phyloP scores from a whole-genome alignment of 1,140 invertebrate species.

The Drosophila mauritiana region DNA sequence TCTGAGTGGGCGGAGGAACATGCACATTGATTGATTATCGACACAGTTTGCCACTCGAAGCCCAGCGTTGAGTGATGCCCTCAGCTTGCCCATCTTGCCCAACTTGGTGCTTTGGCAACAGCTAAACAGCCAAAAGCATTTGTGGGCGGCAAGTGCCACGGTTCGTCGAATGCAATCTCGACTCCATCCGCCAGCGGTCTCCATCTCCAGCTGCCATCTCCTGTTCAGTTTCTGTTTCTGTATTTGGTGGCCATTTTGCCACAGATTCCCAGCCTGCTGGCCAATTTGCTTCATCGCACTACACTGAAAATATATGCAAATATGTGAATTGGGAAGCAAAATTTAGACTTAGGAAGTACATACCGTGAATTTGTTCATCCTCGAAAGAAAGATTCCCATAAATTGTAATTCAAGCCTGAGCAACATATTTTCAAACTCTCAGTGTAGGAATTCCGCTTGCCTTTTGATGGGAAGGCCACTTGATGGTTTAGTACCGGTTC shows the following conservation, averaged over 20 bases:
- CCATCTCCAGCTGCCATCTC: conserved; percentile 12
- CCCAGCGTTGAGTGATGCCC: conserved; percentile 58
- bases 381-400: too few relatives aligned
- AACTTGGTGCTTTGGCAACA: conserved; percentile 9
- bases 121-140: conserved; percentile 7
- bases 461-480: conserved; percentile 10
- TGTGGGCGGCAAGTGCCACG: conserved; percentile 20
- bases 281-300: conserved; percentile 6
- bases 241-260: background rate
- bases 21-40: conserved; percentile 71
- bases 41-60: conserved; percentile 69
- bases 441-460: background rate
- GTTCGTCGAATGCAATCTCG: conserved; percentile 31
- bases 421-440: background rate
- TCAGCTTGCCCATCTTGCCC: conserved; percentile 1
- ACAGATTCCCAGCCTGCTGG: conserved; percentile 1
- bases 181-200: conserved; percentile 8
- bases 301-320: background rate
- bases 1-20: conserved; percentile 11
- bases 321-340: background rate
- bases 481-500: conserved; percentile 14
- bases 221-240: conserved; percentile 3
- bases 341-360: background rate
- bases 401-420: too few relatives aligned
- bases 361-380: too few relatives aligned